Base-by-base conservation (phyloP, 2,888 invertebrate genomes). In the Lucinisca nassula region DNA sequence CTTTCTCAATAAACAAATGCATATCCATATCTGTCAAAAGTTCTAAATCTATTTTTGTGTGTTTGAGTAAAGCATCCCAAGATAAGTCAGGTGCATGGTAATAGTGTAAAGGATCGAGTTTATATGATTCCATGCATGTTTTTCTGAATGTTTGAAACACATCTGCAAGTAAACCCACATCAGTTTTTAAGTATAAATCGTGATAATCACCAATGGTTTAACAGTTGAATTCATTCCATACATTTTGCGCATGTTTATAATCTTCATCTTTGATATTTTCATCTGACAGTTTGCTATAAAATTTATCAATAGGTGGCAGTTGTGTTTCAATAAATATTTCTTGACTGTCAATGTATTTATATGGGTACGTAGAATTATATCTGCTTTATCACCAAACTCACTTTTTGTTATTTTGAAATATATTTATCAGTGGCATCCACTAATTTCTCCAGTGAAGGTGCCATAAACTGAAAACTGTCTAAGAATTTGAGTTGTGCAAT, bases 71-170 rank as follows among this genome's bases (percentile, higher is more conserved):
- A 14, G 61, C 61, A 27, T 61, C 61, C 61, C 61, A 61, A 6
- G 21, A 92, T 93, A 61, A 61, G 2, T 14, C 27, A 30, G 61
- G 27, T 61, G 61, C 27, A 27, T 2, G 6, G 61, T 24, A 24
- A 30, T 61, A 27, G 14, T 61, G 61, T 6, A 8, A 4, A 6
- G 61, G 61, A 85, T 94, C 94, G 49, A 95, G 87, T 74, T 91
- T 77, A 81, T 94, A 94, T 32, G 37, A 17, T n/a, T 79, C 40
- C 49, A 58, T 74, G 84, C 92, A 90, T 14, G 94, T 90, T 72
- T 92, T 82, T 87, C 93, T 89, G 82, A 95, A 95, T 35, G 82
- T 93, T 86, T 96, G 93, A 90, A 95, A 95, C 30, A 95, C 90
- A 91, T 95, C 93, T 24, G 93, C 92, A 37, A 95, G 90, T 24